Conservation (phyloP, 2,113 vertebrate genomes). For the Mellivora capensis region DNA sequence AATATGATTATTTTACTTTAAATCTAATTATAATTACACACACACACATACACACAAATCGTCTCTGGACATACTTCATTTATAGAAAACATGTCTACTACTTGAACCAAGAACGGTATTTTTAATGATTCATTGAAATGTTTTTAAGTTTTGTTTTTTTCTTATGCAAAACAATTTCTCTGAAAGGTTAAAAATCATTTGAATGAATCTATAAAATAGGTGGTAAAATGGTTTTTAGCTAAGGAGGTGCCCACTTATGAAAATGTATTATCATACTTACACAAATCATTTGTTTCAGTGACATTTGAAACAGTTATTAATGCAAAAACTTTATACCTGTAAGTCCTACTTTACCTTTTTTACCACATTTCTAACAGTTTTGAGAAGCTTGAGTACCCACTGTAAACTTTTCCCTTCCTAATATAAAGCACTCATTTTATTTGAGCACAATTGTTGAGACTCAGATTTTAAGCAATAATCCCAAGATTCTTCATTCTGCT, state of each 20-base stretch:
- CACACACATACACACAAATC: not conserved
- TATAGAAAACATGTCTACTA: not conserved
- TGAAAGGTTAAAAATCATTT: constrained; percentile 64
- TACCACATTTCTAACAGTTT: constrained; percentile 37
- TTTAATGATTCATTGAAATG: constrained; percentile 46
- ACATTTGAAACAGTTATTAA: constrained; percentile 53
- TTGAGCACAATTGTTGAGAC: not conserved
- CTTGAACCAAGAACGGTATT: constrained; percentile 28
- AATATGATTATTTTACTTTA: not conserved
- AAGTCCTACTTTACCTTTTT: constrained; percentile 34
- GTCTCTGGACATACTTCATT: not conserved
- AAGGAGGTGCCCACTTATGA: constrained; percentile 45
- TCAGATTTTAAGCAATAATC: not conserved
- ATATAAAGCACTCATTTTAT: not conserved
- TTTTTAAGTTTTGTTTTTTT: constrained; percentile 44
- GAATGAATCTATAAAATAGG: constrained; percentile 58
- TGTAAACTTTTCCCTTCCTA: not conserved
- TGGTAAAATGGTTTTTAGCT: constrained; percentile 40
- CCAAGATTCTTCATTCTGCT: not conserved
- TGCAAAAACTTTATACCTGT: constrained; percentile 11
- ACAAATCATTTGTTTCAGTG: constrained; percentile 59
- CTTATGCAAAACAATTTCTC: constrained; percentile 64
- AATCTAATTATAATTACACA: not conserved
- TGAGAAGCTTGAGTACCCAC: constrained; percentile 5
- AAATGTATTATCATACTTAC: constrained; percentile 14